Base-by-base conservation (phyloP, 2,113 vertebrate genomes). In the Eolophus roseicapilla region DNA sequence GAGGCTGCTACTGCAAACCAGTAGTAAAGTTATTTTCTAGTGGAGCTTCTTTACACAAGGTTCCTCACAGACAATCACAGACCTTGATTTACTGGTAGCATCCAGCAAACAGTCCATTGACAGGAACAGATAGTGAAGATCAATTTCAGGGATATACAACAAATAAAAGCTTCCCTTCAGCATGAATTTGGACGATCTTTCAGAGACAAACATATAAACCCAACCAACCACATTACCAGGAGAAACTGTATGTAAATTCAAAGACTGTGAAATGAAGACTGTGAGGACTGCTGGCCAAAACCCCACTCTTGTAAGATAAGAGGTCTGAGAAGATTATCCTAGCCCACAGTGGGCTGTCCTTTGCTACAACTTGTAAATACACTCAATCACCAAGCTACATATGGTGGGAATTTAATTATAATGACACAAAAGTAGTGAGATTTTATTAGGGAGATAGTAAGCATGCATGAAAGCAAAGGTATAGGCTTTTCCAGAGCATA, bases 271-370 rank as follows among this genome's bases (percentile, higher is more conserved):
- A 90, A 88, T 31, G 16, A 50, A 69, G 47, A 71, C 6, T 13
- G 33, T 35, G 49, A 91, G 39, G 39, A 39, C 39, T 39, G 39
- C 41, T 2, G 39, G 20, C 5, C 23, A 69, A 49, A 82, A 46
- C 25, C 3, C 39, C 11, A 28, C 3, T 60, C 35, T 39, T 0
- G 0, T 31, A 67, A 43, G 6, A 29, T 1, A 1, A 85, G 17
- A 82, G 3, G 27, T 64, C 49, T 83, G n/a, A 75, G 49, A 82
- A 69, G 20, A 60, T 52, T 74, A 5, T 91, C 18, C 44, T 74
- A 21, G 39, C 53, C n/a, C n/a, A 55, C 20, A 65, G 12, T 17
- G 25, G 35, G 29, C 7, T 70, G 19, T n/a, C 25, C 31, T 91
- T 82, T 67, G 33, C 41, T 47, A 9, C 18, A 83, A 13, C 3